Percentiles rank a stretch among this genome's conserved stretches.
phyloP scores from a whole-genome alignment of 1,140 invertebrate species.

The Daktulosphaira vitifoliae region DNA sequence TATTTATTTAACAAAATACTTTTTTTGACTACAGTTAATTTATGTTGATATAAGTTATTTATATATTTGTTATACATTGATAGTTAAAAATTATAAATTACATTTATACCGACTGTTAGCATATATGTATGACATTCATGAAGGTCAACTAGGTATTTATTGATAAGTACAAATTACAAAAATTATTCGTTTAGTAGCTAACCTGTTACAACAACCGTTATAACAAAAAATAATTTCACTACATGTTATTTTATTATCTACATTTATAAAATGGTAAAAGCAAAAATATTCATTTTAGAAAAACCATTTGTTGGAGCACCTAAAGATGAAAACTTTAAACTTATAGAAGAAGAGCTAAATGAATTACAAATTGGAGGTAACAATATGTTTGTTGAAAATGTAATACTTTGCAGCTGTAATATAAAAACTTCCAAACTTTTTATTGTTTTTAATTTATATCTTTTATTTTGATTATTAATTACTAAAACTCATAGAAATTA shows the following conservation, averaged over 20 bases:
- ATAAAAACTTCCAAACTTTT: too few relatives aligned
- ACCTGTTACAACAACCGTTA: not conserved
- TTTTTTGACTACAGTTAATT: too few relatives aligned
- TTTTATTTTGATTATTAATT: too few relatives aligned
- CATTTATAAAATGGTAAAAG: slow-evolving; percentile 45
- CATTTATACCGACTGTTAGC: too few relatives aligned
- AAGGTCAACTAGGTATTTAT: not conserved
- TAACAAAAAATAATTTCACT: too few relatives aligned
- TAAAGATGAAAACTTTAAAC: slow-evolving; percentile 52
- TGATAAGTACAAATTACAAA: not conserved
- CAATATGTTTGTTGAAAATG: slow-evolving; percentile 34
- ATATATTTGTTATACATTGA: too few relatives aligned
- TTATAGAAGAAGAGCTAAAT: slow-evolving; percentile 56
- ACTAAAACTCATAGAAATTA: too few relatives aligned
- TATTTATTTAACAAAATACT: too few relatives aligned
- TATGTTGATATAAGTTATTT: too few relatives aligned
- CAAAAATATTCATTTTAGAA: slow-evolving; percentile 52
- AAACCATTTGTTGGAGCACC: slow-evolving; percentile 57
- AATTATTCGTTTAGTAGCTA: not conserved
- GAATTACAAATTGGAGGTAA: slow-evolving; percentile 55
- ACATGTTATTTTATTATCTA: not conserved
- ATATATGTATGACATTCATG: slow-evolving; percentile 31
- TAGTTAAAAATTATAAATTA: too few relatives aligned
- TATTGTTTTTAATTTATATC: too few relatives aligned
- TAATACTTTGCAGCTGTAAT: too few relatives aligned